Evolutionary conservation across 1,140 invertebrate genomes (phyloP).

Genomic region (Semibalanus balanoides): DNA sequence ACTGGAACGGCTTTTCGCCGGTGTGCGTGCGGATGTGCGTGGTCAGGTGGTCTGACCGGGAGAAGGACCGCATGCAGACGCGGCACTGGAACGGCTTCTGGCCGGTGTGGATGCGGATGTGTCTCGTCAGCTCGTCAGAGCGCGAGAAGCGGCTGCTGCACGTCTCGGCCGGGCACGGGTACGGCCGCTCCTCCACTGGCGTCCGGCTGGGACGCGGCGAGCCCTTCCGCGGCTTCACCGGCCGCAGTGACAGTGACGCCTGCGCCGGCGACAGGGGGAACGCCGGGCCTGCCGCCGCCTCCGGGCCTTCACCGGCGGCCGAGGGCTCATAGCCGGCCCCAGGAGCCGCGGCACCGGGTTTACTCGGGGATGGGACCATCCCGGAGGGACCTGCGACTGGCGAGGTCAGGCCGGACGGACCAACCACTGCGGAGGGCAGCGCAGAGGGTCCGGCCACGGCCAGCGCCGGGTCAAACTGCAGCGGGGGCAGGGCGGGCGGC

Average conservation of each 20-base stretch:
- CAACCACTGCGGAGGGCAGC: conserved; percentile 9
- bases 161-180: conserved; percentile 92
- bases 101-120: conserved; percentile 21
- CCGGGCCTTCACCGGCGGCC: conserved; percentile 16
- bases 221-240: conserved; percentile 85
- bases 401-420: conserved; percentile 12
- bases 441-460: conserved; percentile 12
- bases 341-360: too few species aligned
- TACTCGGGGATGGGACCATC: too few species aligned
- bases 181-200: conserved; percentile 92
- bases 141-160: conserved; percentile 25
- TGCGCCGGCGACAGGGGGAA: conserved; percentile 78
- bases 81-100: conserved; percentile 21
- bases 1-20: conserved; percentile 21
- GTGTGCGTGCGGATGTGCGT: conserved; percentile 21
- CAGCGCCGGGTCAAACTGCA: not conserved
- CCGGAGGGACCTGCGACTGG: too few species aligned
- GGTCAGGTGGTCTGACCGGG: conserved; percentile 22
- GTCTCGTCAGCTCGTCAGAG: conserved; percentile 21
- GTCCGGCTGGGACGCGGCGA: conserved; percentile 93
- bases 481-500: not conserved
- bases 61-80: conserved; percentile 21
- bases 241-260: conserved; percentile 40
- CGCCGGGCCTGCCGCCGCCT: conserved; percentile 57
- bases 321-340: conserved; percentile 20